Evolutionary conservation across 2,797 vertebrate species (phyloP).

Genomic region (Menidia menidia): DNA sequence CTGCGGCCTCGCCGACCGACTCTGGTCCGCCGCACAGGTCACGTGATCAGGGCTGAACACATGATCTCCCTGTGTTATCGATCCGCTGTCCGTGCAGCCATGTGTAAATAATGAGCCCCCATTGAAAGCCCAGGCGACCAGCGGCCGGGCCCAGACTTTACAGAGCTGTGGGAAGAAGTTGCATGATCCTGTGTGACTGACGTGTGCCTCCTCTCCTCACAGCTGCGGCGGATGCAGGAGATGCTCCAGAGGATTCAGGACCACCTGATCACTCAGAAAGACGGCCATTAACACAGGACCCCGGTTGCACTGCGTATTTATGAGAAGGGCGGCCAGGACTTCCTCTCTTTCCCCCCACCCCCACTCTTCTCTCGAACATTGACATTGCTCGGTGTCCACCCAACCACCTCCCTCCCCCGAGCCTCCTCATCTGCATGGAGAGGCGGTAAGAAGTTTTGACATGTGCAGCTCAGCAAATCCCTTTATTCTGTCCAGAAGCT

Average conservation of each 20-base stretch:
- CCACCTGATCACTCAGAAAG: constrained; percentile 84
- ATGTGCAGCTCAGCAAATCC: constrained; percentile 26
- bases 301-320: constrained; percentile 3
- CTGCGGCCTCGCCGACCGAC: neutral
- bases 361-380: constrained; percentile 36
- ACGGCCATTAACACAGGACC: constrained; percentile 76
- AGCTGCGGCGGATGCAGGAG: constrained; percentile 87
- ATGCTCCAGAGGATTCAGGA: constrained; percentile 87
- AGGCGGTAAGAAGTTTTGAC: constrained; percentile 49
- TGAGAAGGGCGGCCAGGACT: constrained; percentile 9
- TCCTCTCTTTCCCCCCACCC: constrained; percentile 9
- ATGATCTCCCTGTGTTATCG: constrained; percentile 36
- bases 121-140: constrained; percentile 4
- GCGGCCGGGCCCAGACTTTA: neutral
- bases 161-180: neutral
- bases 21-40: constrained; percentile 17
- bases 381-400: constrained; percentile 39
- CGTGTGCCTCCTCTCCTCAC: constrained; percentile 25
- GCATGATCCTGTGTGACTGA: neutral
- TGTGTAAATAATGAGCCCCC: constrained; percentile 22
- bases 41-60: constrained; percentile 36
- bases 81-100: constrained; percentile 41
- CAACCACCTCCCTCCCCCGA: constrained; percentile 27
- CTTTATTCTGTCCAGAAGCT: constrained; percentile 25
- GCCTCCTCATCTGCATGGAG: constrained; percentile 49